Base-by-base conservation (phyloP, 2,888 invertebrate species). In the Neuroscelio doddi region DNA sequence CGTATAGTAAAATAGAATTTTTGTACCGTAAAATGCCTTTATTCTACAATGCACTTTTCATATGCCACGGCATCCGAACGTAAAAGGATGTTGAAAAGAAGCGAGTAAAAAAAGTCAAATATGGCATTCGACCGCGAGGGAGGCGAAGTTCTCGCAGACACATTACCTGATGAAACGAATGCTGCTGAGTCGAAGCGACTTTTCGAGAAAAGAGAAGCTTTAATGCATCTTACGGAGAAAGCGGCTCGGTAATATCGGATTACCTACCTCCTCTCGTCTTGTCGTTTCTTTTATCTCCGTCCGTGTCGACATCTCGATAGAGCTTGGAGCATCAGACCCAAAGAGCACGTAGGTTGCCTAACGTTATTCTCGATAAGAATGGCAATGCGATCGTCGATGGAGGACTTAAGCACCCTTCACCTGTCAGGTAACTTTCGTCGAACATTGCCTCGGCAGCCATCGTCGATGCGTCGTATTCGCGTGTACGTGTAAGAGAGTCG, bases 171-270 rank as follows among this genome's bases (percentile, higher is more conserved):
- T n/a, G n/a, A 57, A 52, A 47, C 57, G 56, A 63, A 52, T 57
- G 51, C 49, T 30, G 36, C 63, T n/a, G 38, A 17, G 45, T 57
- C 63, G 57, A 52, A 57, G 51, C 52, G 52, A 63, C 56, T 63
- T 63, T 63, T 5, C 42, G 55, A 55, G 45, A 58, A 56, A 57
- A 64, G 62, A 63, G 57, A 58, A 58, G 44, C 63, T 69, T 64
- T 65, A 64, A 73, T 70, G 66, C 62, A 69, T 66, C 59, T 69
- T 64, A 66, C 73, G 72, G 61, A 73, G 68, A 77, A 74, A 75
- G 75, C 73, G 71, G 73, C 72, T 72, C 71, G 74, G 80, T 77
- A 78, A 81, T 80, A 80, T 81, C 80, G 76, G 79, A 80, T 80
- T 80, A 80, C 77, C 77, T 67, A 68, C 41, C 52, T 62, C 56